phyloP scores from a whole-genome alignment of 2,113 vertebrate genomes.

The Petaurus breviceps region DNA sequence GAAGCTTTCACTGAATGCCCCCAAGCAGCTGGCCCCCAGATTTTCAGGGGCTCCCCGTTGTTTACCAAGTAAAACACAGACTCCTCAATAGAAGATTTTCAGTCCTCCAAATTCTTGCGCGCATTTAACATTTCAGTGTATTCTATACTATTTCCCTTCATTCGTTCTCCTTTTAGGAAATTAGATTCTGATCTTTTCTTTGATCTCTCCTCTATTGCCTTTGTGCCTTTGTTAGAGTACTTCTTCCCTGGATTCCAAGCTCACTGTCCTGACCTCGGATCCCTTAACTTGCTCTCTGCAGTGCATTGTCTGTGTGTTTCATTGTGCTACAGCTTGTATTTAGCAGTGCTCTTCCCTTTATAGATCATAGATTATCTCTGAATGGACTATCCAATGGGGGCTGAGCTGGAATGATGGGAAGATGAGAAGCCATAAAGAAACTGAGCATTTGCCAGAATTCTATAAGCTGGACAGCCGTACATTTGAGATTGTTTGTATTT shows the following conservation, averaged over 20 bases:
- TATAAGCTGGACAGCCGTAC: neutral
- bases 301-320: too few relatives aligned
- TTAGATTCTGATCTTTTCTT: neutral
- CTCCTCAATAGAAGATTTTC: too few relatives aligned
- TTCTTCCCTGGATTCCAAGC: neutral
- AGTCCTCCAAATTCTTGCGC: too few relatives aligned
- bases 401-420: conserved; percentile 7
- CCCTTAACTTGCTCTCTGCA: neutral
- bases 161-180: neutral
- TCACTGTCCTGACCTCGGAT: neutral
- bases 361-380: neutral
- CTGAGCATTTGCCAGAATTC: conserved; percentile 42
- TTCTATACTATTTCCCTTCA: neutral
- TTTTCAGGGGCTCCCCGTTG: too few relatives aligned
- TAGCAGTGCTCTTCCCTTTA: too few relatives aligned
- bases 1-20: neutral
- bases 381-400: neutral
- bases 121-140: too few relatives aligned
- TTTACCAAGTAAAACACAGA: too few relatives aligned
- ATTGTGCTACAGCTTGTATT: too few relatives aligned
- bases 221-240: too few relatives aligned
- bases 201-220: too few relatives aligned
- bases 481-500: neutral
- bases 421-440: neutral
- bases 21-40: too few relatives aligned